Percentiles rank a stretch among this genome's conserved stretches.
Conservation (phyloP, 2,113 vertebrate species). For the Hiodon tergisus region DNA sequence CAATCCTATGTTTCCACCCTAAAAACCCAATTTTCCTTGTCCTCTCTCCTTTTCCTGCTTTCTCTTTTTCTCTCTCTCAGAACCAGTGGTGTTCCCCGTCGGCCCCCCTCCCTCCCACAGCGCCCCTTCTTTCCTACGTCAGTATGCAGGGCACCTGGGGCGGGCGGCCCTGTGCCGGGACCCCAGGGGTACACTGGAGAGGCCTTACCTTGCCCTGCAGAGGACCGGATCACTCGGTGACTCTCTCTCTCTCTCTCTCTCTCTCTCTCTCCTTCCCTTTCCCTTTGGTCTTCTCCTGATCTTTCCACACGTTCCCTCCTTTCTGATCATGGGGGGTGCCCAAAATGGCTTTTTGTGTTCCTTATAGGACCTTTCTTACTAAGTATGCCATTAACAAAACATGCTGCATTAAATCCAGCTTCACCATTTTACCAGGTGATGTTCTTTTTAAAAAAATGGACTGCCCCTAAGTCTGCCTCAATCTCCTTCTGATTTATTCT, state of each 20-base stretch:
- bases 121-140: slow-evolving; percentile 20
- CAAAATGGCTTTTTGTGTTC: background rate
- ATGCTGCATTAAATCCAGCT: too few species aligned
- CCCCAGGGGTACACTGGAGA: background rate
- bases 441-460: too few species aligned
- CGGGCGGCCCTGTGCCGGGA: slow-evolving; percentile 1
- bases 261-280: background rate
- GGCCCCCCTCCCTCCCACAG: slow-evolving; percentile 22
- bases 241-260: slow-evolving; percentile 12
- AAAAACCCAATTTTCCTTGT: background rate
- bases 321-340: background rate
- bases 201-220: slow-evolving; percentile 13
- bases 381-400: too few species aligned
- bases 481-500: too few species aligned
- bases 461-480: too few species aligned
- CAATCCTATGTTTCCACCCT: background rate
- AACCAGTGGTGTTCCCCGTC: slow-evolving; percentile 18
- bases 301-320: background rate
- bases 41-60: background rate
- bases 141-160: slow-evolving; percentile 17
- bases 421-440: too few species aligned
- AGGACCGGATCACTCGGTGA: slow-evolving; percentile 20
- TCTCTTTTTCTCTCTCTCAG: slow-evolving; percentile 1
- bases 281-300: background rate
- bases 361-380: too few species aligned